phyloP scores from a whole-genome alignment of 2,797 vertebrate species.

The Petrocephalus sullivani region DNA sequence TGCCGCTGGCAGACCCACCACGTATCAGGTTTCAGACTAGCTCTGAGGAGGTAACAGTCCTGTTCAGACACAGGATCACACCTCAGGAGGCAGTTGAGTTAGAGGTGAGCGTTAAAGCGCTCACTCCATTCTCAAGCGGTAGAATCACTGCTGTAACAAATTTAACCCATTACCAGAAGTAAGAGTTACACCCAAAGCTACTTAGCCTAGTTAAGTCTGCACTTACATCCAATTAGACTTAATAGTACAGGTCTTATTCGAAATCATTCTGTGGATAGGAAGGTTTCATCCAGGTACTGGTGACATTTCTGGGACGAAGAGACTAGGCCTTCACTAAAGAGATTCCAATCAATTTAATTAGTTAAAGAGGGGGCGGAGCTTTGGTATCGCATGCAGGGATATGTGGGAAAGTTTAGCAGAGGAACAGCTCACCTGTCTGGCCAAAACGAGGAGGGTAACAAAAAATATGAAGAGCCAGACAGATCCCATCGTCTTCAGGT shows the following conservation, averaged over 20 bases:
- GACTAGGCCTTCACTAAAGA: slow-evolving; percentile 27
- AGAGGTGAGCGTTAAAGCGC: background rate
- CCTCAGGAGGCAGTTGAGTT: background rate
- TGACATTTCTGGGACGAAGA: slow-evolving; percentile 34
- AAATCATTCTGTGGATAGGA: background rate
- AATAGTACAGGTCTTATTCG: background rate
- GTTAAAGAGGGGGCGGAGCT: background rate
- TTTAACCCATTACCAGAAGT: background rate
- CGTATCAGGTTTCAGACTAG: background rate
- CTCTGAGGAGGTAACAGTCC: background rate
- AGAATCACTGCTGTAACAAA: background rate
- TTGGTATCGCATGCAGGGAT: background rate
- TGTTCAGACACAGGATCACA: background rate
- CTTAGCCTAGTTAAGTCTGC: background rate
- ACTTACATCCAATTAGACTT: background rate
- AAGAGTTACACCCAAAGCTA: background rate
- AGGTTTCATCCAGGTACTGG: background rate
- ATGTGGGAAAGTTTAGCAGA: background rate
- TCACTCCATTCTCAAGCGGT: background rate
- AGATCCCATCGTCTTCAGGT: slow-evolving; percentile 95
- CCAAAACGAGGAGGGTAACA: slow-evolving; percentile 85
- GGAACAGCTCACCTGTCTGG: slow-evolving; percentile 80
- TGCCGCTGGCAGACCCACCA: background rate
- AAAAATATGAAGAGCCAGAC: slow-evolving; percentile 96
- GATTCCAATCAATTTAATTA: slow-evolving; percentile 24